Evolutionary conservation across 1,140 invertebrate species (phyloP), one percentile per base, ranked within the genome.

Genomic region (Drosophila willistoni): DNA sequence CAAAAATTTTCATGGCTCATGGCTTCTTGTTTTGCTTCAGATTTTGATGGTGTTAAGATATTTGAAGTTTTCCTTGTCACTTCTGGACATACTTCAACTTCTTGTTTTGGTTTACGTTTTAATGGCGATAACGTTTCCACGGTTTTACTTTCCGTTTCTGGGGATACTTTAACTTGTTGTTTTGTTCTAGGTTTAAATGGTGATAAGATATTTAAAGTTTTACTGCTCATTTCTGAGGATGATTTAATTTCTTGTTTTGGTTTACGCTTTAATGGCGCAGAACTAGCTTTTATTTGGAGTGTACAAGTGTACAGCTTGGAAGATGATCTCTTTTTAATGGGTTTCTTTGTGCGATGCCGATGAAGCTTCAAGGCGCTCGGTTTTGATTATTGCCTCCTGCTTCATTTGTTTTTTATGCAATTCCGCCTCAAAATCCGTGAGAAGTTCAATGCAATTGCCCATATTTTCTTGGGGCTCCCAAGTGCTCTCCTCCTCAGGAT

Each of bases 1-100:
- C 68, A 67, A 69, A 60, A 71, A 51, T 83, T 73, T 86, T 89
- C 83, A 87, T 89, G 80, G 84, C 83, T 36, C 36, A 42, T 51
- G 44, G 14, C 44, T 47, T 47, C 29, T 29, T 29, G 29, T 6
- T 29, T 29, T 29, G 29, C 29, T 29, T 5, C 1, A 6, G 2
- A 6, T 7, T 29, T 29, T 29, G 7, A 7, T 29, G 29, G 29
- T 7, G 29, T 3, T 29, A 7, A 6, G 6, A 29, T 7, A 6
- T 29, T 29, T 6, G 0, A 29, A 29, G 29, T 29, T 29, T 7
- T 29, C 6, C 6, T 29, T 0, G 29, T 6, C 29, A 29, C 1
- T 29, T 29, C 29, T 6, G 29, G 29, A 1, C 5, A 29, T 29
- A 1, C 0, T 29, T 29, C 7, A 1, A 29, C 3, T 29, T 29